phyloP scores from a whole-genome alignment of 2,888 invertebrate species.

The Palloptera scutellata region DNA sequence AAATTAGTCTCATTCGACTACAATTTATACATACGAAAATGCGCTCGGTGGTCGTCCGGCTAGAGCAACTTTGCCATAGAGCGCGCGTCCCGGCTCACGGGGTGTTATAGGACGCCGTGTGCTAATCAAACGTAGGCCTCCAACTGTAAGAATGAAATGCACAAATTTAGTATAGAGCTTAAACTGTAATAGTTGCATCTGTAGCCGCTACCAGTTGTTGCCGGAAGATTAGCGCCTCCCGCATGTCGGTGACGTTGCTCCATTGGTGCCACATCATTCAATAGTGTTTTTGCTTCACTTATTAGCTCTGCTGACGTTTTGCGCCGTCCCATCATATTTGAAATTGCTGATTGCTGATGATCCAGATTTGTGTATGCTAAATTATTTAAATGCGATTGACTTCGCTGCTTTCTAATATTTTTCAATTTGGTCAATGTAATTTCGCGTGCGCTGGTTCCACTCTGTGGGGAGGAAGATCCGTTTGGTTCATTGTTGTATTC shows the following conservation, averaged over 20 bases:
- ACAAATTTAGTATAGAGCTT: background rate
- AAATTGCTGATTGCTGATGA: conserved; percentile 7
- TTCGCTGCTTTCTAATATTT: conserved; percentile 19
- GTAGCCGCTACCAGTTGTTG: no score
- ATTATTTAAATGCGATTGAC: conserved; percentile 8
- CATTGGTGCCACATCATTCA: conserved; percentile 50
- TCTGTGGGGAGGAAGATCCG: background rate
- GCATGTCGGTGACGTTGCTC: background rate
- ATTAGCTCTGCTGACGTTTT: conserved; percentile 84
- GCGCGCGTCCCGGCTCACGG: conserved; percentile 77
- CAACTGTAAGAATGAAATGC: conserved; percentile 37
- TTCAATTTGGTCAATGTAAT: conserved; percentile 20
- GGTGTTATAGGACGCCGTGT: conserved; percentile 89
- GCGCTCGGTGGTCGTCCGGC: conserved; percentile 76
- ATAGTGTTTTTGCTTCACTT: conserved; percentile 76
- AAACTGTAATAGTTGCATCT: no score
- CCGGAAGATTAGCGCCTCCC: background rate
- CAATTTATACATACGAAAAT: conserved; percentile 69
- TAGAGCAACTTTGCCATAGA: conserved; percentile 72
- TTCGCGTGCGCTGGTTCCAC: background rate
- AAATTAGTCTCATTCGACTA: background rate
- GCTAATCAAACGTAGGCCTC: conserved; percentile 67
- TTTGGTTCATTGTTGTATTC: conserved; percentile 13
- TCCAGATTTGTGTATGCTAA: background rate
- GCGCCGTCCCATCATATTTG: conserved; percentile 54